Conservation (phyloP, 2,888 invertebrate genomes). For the Coleophora deauratella region DNA sequence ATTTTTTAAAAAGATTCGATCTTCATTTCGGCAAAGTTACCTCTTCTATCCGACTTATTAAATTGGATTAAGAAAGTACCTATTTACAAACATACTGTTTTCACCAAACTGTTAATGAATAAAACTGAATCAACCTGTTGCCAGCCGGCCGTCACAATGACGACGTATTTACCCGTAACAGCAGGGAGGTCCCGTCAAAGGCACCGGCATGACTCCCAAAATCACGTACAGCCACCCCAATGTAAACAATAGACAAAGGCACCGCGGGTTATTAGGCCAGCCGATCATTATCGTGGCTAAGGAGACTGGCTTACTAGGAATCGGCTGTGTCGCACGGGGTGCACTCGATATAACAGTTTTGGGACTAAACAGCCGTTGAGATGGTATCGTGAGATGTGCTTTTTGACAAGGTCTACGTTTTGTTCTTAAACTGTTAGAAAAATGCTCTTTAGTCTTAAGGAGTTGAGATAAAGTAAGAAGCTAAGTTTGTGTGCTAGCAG, state of each 20-base stretch:
- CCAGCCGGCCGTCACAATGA: constrained; percentile 33
- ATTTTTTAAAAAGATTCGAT: too few relatives aligned
- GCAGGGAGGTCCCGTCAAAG: constrained; percentile 66
- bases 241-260: constrained; percentile 72
- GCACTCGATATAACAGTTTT: constrained; percentile 40
- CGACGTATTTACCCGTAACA: constrained; percentile 56
- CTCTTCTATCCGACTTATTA: too few relatives aligned
- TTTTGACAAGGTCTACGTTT: constrained; percentile 16
- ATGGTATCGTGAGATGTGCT: constrained; percentile 30
- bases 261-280: constrained; percentile 56
- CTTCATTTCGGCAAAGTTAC: too few relatives aligned
- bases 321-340: constrained; percentile 20
- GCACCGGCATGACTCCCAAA: constrained; percentile 65
- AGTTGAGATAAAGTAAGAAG: neutral
- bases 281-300: constrained; percentile 40
- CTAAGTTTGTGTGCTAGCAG: too few relatives aligned
- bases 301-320: constrained; percentile 25
- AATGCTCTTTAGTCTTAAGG: neutral
- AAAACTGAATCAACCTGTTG: constrained; percentile 32
- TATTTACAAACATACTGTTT: too few relatives aligned
- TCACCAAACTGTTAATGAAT: too few relatives aligned
- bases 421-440: constrained; percentile 4
- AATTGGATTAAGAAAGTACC: too few relatives aligned
- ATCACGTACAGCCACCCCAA: constrained; percentile 65
- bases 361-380: constrained; percentile 49